Evolutionary conservation across 1,140 invertebrate species (phyloP), one percentile per base, ranked within the genome.

Genomic region (Caenorhabditis inopinata): DNA sequence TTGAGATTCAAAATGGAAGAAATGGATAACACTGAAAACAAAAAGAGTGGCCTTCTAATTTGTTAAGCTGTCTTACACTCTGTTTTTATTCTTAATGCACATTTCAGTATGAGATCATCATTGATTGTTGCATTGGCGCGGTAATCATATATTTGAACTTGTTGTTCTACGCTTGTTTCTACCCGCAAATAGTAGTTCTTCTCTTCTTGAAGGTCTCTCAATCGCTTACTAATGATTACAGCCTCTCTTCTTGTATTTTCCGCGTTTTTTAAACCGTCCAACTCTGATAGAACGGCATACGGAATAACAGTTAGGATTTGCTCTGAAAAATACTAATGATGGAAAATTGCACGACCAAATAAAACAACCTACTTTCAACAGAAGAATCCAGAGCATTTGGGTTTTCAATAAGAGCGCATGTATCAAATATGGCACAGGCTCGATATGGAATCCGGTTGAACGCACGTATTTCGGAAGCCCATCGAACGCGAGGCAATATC

Each of bases 81-180:
- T 51, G 18, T 27, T 14, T 76, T 53, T 11, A 53, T 23, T 38
- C 46, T 21, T 1, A 76, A 21, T 3, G 75, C 75, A 53, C 27
- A 35, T 38, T 53, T 76, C 11, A 76, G n/a, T 18, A 76, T 76
- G 5, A 12, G 14, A 35, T 76, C 75, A 53, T 76, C 75, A n/a
- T 47, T 25, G 1, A 48, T 16, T 1, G 29, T 14, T 18, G 14
- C 16, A 18, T 76, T 21, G 6, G 48, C 35, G 5, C 7, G 23
- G 32, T n/a, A 49, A 0, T 16, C 29, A n/a, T 76, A 18, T 9
- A 49, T 38, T 12, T n/a, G 46, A 11, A 38, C 38, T 1, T 76
- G 16, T 35, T 49, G 14, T 18, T 76, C 75, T n/a, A 16, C 9
- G 16, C 45, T 53, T 16, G 46, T 76, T 18, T 76, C 75, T 0